Conservation (phyloP, 2,797 vertebrate species). For the Hirundo rustica region DNA sequence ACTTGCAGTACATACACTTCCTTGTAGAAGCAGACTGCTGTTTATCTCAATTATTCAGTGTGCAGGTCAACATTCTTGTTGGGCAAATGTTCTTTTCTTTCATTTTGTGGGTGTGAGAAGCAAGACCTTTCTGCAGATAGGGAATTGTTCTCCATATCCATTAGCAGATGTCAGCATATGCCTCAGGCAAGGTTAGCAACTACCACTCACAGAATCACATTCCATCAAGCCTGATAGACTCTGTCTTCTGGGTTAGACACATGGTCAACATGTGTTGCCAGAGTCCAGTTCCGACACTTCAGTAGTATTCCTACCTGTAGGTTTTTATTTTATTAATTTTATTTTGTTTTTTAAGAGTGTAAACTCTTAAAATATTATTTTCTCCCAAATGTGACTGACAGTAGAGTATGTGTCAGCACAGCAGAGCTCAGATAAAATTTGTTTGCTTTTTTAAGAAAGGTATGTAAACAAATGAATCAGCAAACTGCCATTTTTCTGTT, state of each 20-base stretch:
- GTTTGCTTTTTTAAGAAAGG: background rate
- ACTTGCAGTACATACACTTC: background rate
- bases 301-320: background rate
- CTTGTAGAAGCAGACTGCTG: background rate
- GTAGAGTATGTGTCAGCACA: background rate
- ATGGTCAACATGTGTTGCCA: slow-evolving; percentile 6
- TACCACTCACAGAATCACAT: background rate
- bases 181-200: background rate
- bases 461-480: background rate
- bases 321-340: background rate
- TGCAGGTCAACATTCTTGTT: background rate
- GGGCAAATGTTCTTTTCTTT: background rate
- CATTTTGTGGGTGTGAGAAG: background rate
- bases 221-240: slow-evolving; percentile 2
- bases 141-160: slow-evolving; percentile 18
- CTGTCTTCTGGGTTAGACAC: slow-evolving; percentile 6
- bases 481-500: background rate
- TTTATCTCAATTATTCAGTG: background rate
- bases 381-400: background rate
- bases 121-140: slow-evolving; percentile 45
- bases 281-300: background rate
- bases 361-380: background rate
- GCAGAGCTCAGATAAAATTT: background rate
- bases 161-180: slow-evolving; percentile 30
- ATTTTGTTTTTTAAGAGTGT: background rate